A percentile compares a stretch with the other conserved stretches of the same genome.
phyloP scores from a whole-genome alignment of 2,888 invertebrate genomes.

The Spodoptera exigua region DNA sequence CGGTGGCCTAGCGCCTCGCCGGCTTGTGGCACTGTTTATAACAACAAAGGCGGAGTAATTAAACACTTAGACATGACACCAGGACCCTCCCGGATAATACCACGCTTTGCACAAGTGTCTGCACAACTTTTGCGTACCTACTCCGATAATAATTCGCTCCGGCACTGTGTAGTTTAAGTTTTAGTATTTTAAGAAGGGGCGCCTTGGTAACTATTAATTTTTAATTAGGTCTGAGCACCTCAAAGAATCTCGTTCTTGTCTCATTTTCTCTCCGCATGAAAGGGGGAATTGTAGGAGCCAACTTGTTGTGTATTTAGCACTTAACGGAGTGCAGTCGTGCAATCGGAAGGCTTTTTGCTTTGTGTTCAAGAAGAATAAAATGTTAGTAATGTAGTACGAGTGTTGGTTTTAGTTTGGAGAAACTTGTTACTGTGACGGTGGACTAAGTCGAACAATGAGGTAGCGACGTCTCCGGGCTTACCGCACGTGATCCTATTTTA shows the following conservation, averaged over 20 bases:
- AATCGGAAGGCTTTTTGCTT: conserved; percentile 19
- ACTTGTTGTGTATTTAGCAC: conserved; percentile 26
- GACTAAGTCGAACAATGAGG: conserved; percentile 46
- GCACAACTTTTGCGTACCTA: conserved; percentile 55
- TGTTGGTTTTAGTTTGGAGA: conserved; percentile 36
- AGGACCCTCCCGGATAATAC: conserved; percentile 67
- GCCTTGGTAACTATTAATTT: conserved; percentile 42
- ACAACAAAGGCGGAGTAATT: conserved; percentile 83
- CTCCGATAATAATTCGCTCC: conserved; percentile 41
- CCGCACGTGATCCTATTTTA: conserved; percentile 62
- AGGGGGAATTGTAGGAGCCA: conserved; percentile 8
- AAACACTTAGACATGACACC: conserved; percentile 77
- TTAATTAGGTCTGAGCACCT: conserved; percentile 37
- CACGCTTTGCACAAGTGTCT: conserved; percentile 54
- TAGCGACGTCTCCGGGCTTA: conserved; percentile 45
- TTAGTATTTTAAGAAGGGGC: conserved; percentile 43
- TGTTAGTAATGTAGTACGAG: conserved; percentile 14
- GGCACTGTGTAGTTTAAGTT: conserved; percentile 39
- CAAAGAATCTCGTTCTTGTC: conserved; percentile 37
- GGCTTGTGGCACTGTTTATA: conserved; percentile 78
- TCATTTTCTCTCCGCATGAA: conserved; percentile 21
- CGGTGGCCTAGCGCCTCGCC: conserved; percentile 61
- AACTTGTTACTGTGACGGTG: conserved; percentile 39
- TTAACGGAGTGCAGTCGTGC: conserved; percentile 8
- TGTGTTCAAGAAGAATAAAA: conserved; percentile 7